Evolutionary conservation across 2,797 vertebrate species (phyloP), one percentile per base, ranked within the genome.

Genomic region (Falco naumanni): DNA sequence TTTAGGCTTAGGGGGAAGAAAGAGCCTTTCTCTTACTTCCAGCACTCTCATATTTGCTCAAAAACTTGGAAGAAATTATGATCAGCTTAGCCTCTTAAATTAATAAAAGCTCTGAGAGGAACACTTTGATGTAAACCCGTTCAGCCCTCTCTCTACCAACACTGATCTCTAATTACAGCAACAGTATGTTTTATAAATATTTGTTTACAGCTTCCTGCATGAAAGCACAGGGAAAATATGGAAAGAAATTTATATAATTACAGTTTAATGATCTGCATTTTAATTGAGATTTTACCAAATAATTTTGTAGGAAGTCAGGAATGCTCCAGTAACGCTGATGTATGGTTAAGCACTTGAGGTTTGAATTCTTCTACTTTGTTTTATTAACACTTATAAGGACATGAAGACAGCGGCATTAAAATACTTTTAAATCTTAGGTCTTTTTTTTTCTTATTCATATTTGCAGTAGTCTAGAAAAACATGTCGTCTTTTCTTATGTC

Each of bases 181-280:
- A 82, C 53, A 53, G 68, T 77, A 37, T 89, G 76, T 93, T 96
- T 96, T 89, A 79, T 86, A 96, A 96, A 94, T 82, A 96, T 96
- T 95, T 92, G 48, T 95, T 96, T 93, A 93, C 75, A 76, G 28
- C 48, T 90, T 87, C 48, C 57, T 84, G 28, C 79, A 76, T 69
- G 87, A 90, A 82, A 92, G 43, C 78, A 88, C 48, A 34, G 75
- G 79, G 63, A 90, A 96, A 93, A 94, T 87, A 91, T 56, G 82
- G 89, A 90, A 93, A 94, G 14, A 91, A 75, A 69, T 54, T 53
- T 91, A 77, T 96, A 86, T 96, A 96, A 97, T 93, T 96, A 71
- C 72, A 76, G 53, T 94, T 95, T 81, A 89, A 90, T 88, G 45
- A 93, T 82, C 60, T 90, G 70, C 64, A 95, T 96, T 90, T 96